These are phyloP conservation scores for Pycnonotus jocosus DNA, from an alignment of 2,113 vertebrate species.

Conservation along the genomic window DNA sequence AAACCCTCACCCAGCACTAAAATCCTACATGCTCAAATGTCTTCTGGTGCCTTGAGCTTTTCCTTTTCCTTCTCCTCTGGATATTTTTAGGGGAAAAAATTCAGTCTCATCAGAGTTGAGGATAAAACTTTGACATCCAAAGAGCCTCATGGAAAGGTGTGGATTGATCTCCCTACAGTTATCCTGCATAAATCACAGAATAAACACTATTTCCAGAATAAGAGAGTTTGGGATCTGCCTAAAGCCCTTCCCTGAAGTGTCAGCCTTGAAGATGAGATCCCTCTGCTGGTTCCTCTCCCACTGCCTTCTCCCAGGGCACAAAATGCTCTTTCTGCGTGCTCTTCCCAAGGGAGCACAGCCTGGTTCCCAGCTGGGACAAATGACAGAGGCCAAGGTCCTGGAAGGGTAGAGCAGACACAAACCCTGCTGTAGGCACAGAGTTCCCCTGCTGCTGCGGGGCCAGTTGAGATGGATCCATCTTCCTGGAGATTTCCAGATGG, in stretches of 20 bases:
- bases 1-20: not conserved
- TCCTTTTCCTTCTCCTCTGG: not conserved
- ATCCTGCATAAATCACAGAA: not conserved
- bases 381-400: not conserved
- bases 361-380: not conserved
- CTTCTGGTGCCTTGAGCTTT: not conserved
- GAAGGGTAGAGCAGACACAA: not conserved
- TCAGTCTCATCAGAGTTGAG: rapidly evolving
- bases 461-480: not conserved
- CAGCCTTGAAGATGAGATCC: not conserved
- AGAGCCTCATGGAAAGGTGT: not conserved
- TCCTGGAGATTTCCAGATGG: not conserved
- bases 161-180: not conserved
- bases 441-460: not conserved
- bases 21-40: rapidly evolving
- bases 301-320: not conserved
- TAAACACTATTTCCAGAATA: not conserved
- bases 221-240: not conserved
- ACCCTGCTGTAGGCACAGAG: not conserved
- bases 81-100: not conserved
- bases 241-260: not conserved
- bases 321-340: not conserved
- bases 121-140: not conserved
- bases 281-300: not conserved
- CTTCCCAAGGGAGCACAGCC: not conserved